Percentiles rank a stretch among this genome's conserved stretches.
Evolutionary conservation across 1,140 invertebrate genomes (phyloP).

Genomic region (Nasonia vitripennis): DNA sequence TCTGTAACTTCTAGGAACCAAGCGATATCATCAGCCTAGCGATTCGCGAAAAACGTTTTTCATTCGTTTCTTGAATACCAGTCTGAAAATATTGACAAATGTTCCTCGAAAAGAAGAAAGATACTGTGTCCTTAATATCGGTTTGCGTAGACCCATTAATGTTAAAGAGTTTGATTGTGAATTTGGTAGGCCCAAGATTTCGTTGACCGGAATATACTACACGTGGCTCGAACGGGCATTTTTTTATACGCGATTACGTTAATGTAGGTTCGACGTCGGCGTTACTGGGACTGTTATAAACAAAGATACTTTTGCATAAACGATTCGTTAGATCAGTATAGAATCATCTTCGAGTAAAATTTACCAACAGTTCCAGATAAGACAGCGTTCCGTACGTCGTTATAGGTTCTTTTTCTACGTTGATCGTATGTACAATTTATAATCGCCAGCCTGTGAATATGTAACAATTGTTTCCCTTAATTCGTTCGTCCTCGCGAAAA

Average conservation of each 20-base stretch:
- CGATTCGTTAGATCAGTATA: neutral
- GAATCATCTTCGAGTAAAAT: neutral
- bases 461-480: neutral
- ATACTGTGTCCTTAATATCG: neutral
- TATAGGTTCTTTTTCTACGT: conserved; percentile 22
- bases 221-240: neutral
- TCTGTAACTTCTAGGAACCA: neutral
- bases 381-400: neutral
- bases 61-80: neutral
- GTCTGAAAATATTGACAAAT: neutral
- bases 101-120: neutral
- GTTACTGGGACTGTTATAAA: neutral
- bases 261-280: neutral
- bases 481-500: neutral
- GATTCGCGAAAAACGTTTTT: neutral
- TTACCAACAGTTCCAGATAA: neutral
- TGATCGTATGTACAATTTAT: conserved; percentile 6
- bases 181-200: conserved; percentile 1
- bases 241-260: neutral
- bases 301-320: neutral
- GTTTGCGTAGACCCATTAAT: neutral
- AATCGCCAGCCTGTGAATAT: neutral
- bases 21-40: neutral
- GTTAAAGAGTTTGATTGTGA: neutral
- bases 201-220: conserved; percentile 28